Percentiles rank a stretch among this genome's conserved stretches.
phyloP scores from a whole-genome alignment of 2,888 invertebrate species.

The Drepanosiphum platanoidis region DNA sequence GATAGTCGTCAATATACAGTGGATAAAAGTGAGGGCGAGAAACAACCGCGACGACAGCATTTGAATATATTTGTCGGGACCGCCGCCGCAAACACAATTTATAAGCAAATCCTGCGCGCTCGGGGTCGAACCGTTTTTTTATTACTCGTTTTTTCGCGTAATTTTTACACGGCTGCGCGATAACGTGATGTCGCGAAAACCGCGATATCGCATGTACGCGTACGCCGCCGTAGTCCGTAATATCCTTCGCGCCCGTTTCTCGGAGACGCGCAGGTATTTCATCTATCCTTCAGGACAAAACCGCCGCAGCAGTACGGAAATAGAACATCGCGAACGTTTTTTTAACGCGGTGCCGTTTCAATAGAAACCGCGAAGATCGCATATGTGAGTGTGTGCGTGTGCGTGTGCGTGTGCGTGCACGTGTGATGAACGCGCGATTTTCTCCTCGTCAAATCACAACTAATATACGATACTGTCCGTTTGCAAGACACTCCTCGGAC shows the following conservation, averaged over 20 bases:
- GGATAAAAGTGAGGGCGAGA: too few relatives aligned
- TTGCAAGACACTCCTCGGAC: too few relatives aligned
- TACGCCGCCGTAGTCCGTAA: not conserved
- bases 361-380: too few relatives aligned
- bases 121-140: not conserved
- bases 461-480: too few relatives aligned
- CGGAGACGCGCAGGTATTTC: not conserved
- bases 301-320: not conserved
- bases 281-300: not conserved
- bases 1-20: too few relatives aligned
- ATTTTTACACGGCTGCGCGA: conserved; percentile 2
- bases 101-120: conserved; percentile 26
- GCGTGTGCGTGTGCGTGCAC: too few relatives aligned
- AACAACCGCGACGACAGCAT: not conserved
- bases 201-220: not conserved
- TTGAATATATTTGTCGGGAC: not conserved
- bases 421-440: too few relatives aligned
- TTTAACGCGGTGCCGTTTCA: not conserved
- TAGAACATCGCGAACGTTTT: not conserved
- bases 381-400: too few relatives aligned
- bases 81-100: conserved; percentile 5
- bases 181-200: too few relatives aligned
- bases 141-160: not conserved
- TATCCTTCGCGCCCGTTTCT: not conserved
- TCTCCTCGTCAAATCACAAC: too few relatives aligned